Evolutionary conservation across 2,113 vertebrate species (phyloP), one percentile per base, ranked within the genome.

Genomic region (Bambusicola thoracicus): DNA sequence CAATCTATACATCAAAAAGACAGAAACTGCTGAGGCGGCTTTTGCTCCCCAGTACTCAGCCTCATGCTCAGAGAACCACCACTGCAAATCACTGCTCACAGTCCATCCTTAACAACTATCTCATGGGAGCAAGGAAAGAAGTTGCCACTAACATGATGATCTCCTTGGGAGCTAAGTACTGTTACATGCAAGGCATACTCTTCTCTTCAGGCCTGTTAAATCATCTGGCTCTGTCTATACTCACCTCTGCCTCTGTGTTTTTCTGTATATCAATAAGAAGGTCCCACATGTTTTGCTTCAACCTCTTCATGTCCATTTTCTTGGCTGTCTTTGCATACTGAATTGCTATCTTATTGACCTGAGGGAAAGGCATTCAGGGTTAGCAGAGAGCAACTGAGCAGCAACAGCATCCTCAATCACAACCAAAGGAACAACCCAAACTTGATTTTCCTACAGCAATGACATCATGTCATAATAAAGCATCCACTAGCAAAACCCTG

Each of bases 221-320:
- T 46, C 11, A 20, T 3, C 20, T 16, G 56, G 8, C 14, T 69
- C 13, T 11, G 16, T 36, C 43, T 4, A 11, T 16, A 36, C 82
- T 51, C 79, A 97, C 97, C 97, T 97, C 78, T 24, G 32, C 18
- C 1, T 2, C 44, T 1, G 15, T 2, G n/a, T 62, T 86, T 24
- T 48, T 56, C 20, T 66, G 46, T 20, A 5, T 4, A 2, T 80
- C 81, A 0, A 89, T 94, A 81, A 99, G 96, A 48, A 99, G 95
- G n/a, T 89, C 95, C 99, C 99, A 99, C 98, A 99, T 99, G 95
- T 53, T 98, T 81, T 68, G 98, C 95, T 99, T 99, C 24, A 99
- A 74, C 46, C 96, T 98, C 95, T 98, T 99, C 98, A 99, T 99
- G 96, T 99, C 99, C 98, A 99, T 99, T 97, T 98, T 99, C 95